Conservation (phyloP, 2,888 invertebrate genomes). For the Monoplex corrugatus region DNA sequence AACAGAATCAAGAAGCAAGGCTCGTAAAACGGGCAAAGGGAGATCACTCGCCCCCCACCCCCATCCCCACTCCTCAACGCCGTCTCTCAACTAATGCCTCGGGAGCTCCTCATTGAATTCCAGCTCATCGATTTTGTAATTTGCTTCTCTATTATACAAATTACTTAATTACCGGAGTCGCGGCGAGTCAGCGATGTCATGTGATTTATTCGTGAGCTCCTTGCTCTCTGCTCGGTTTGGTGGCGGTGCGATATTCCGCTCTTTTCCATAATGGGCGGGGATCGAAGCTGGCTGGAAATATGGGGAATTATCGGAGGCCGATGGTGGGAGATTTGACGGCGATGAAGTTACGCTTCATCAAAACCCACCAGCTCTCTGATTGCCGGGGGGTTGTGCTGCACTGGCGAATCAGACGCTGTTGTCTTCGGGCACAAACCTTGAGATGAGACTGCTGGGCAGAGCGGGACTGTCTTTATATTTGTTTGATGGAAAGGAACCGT, state of each 20-base stretch:
- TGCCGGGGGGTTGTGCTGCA: background rate
- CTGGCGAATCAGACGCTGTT: background rate
- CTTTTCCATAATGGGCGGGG: slow-evolving; percentile 52
- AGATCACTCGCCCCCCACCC: slow-evolving; percentile 40
- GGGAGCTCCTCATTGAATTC: slow-evolving; percentile 56
- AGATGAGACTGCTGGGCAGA: background rate
- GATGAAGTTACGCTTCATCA: slow-evolving; percentile 62
- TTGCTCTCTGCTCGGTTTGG: slow-evolving; percentile 52
- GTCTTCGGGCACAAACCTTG: too few relatives aligned
- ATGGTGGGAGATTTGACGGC: slow-evolving; percentile 60
- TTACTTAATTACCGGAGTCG: slow-evolving; percentile 64
- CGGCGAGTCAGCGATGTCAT: slow-evolving; percentile 48
- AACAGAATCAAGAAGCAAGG: slow-evolving; percentile 48
- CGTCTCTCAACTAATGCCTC: slow-evolving; percentile 44
- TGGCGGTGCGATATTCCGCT: slow-evolving; percentile 51
- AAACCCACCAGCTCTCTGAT: slow-evolving; percentile 47
- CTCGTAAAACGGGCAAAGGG: slow-evolving; percentile 41
- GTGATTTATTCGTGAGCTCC: slow-evolving; percentile 60
- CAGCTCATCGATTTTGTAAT: slow-evolving; percentile 64
- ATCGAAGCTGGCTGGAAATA: slow-evolving; percentile 57
- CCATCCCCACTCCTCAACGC: background rate
- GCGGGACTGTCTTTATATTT: background rate
- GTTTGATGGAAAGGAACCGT: background rate
- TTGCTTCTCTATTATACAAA: slow-evolving; percentile 67
- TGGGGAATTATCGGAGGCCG: slow-evolving; percentile 59